Evolutionary conservation across 2,113 vertebrate species (phyloP).

Genomic region (Acanthisitta chloris): DNA sequence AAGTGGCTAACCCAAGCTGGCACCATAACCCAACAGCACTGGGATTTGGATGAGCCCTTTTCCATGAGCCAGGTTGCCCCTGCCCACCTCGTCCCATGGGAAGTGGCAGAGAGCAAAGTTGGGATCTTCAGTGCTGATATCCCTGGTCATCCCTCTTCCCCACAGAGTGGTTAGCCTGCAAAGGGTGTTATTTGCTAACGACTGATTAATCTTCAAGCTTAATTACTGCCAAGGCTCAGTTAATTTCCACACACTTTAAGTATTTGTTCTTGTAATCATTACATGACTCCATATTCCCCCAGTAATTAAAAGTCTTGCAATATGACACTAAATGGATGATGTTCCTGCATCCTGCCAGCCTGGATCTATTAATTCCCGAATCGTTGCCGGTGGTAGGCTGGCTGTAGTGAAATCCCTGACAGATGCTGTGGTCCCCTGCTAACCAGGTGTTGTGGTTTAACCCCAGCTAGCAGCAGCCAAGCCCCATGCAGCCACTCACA

Average conservation of each 20-base stretch:
- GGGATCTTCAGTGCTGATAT: not conserved
- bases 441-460: no score
- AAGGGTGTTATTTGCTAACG: constrained; percentile 16
- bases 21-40: accelerated
- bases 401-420: not conserved
- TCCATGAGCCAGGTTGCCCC: not conserved
- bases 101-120: not conserved
- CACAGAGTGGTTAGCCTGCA: not conserved
- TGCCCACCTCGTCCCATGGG: accelerated
- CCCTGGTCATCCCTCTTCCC: not conserved
- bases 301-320: constrained; percentile 44
- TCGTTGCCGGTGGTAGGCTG: not conserved
- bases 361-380: constrained; percentile 24
- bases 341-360: constrained; percentile 39
- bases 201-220: constrained; percentile 61
- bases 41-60: not conserved
- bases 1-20: not conserved
- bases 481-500: no score
- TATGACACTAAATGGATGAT: constrained; percentile 33
- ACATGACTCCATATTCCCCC: constrained; percentile 49
- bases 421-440: not conserved
- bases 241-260: constrained; percentile 62
- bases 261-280: constrained; percentile 63
- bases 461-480: no score
- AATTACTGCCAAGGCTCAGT: constrained; percentile 57